Percentiles rank a stretch among this genome's conserved stretches.
Conservation (phyloP, 2,888 invertebrate genomes). For the Lasioglossum pauxillum region DNA sequence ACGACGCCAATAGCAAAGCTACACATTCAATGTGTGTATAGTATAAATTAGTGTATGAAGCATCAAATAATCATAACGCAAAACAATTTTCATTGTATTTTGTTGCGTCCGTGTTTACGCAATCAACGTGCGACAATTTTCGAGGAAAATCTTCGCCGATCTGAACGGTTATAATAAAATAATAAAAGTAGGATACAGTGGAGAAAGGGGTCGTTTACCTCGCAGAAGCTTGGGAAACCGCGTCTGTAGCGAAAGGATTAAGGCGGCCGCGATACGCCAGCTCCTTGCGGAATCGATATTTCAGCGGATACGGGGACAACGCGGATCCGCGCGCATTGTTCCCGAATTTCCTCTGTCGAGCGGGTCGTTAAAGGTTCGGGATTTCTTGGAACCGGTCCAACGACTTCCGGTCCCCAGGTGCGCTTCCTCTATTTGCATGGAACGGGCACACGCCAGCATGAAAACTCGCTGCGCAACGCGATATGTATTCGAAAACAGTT, state of each 20-base stretch:
- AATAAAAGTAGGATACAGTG: neutral
- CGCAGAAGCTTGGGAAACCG: neutral
- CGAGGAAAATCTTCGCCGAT: neutral
- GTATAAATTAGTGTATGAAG: neutral
- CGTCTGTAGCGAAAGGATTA: conserved; percentile 2
- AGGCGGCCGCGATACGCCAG: neutral
- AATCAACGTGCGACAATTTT: neutral
- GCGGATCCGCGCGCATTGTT: conserved; percentile 21
- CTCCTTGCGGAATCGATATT: conserved; percentile 22
- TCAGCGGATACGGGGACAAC: neutral
- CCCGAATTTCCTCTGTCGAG: conserved; percentile 36
- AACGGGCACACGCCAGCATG: conserved; percentile 1
- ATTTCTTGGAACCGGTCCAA: conserved; percentile 62
- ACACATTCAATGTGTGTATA: neutral
- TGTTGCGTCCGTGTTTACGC: neutral
- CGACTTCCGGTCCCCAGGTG: conserved; percentile 41
- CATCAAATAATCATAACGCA: neutral
- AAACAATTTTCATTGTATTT: neutral
- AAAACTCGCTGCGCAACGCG: conserved; percentile 20
- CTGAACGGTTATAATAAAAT: neutral
- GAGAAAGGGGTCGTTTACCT: neutral
- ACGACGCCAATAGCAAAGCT: too few relatives aligned
- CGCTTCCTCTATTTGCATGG: conserved; percentile 39
- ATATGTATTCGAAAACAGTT: conserved; percentile 25
- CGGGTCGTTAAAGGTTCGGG: conserved; percentile 47